A percentile compares a stretch with the other conserved stretches of the same genome.
Conservation (phyloP, 2,113 vertebrate genomes). For the Bambusicola thoracicus region DNA sequence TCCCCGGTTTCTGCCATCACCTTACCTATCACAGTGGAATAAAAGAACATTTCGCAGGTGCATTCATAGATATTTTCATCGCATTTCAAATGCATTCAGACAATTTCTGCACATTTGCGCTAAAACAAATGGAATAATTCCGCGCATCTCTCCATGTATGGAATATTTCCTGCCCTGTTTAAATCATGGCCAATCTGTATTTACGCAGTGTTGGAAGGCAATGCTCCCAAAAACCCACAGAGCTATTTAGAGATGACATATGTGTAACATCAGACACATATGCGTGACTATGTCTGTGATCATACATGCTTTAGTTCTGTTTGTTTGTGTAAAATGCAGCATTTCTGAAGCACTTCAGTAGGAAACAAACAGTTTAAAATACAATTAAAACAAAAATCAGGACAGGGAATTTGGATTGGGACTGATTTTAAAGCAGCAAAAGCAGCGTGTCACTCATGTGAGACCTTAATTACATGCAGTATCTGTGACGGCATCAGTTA, state of each 20-base stretch:
- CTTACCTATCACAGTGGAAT: constrained; percentile 59
- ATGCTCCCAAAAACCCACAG: background rate
- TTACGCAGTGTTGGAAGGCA: constrained; percentile 10
- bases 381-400: background rate
- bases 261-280: background rate
- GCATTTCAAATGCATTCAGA: constrained; percentile 39
- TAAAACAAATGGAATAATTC: constrained; percentile 46
- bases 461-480: background rate
- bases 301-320: background rate
- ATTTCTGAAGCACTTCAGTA: background rate
- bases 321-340: background rate
- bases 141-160: background rate
- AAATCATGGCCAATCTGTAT: constrained; percentile 6
- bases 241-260: constrained; percentile 4
- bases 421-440: background rate
- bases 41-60: constrained; percentile 64
- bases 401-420: background rate
- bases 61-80: constrained; percentile 60
- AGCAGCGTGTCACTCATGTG: background rate
- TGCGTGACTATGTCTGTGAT: background rate
- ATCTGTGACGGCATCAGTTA: background rate
- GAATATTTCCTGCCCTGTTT: constrained; percentile 30
- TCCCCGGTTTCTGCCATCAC: constrained; percentile 47
- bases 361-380: background rate
- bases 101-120: constrained; percentile 45